A percentile compares a stretch with the other conserved stretches of the same genome.
Evolutionary conservation across 2,888 invertebrate genomes (phyloP).

Genomic region (Shargacucullia verbasci): DNA sequence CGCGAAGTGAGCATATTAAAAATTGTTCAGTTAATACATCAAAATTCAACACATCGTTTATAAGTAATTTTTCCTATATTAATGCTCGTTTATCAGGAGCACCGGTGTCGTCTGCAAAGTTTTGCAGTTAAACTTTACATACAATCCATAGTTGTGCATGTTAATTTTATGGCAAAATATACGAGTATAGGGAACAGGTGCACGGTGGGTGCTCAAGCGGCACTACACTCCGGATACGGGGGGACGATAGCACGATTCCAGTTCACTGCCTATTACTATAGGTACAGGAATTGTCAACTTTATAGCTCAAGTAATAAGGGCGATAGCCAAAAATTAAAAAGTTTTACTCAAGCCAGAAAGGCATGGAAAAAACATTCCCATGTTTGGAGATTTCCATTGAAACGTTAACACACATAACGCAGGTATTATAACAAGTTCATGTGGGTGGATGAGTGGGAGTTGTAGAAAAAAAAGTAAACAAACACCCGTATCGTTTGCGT

Average conservation of each 20-base stretch:
- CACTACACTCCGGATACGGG: constrained; percentile 69
- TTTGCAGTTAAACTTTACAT: constrained; percentile 37
- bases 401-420: constrained; percentile 72
- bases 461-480: constrained; percentile 76
- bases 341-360: constrained; percentile 27
- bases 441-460: constrained; percentile 71
- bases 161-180: constrained; percentile 57
- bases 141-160: constrained; percentile 36
- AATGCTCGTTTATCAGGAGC: constrained; percentile 8
- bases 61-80: constrained; percentile 16
- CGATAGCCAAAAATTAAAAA: constrained; percentile 13
- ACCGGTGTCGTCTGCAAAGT: constrained; percentile 49
- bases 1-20: no score
- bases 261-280: constrained; percentile 64
- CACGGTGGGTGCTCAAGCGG: constrained; percentile 74
- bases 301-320: constrained; percentile 25
- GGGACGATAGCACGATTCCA: constrained; percentile 73
- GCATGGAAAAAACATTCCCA: constrained; percentile 31
- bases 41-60: constrained; percentile 13
- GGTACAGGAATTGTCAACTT: constrained; percentile 46
- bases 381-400: constrained; percentile 61
- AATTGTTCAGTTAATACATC: no score
- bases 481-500: constrained; percentile 46
- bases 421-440: constrained; percentile 70
- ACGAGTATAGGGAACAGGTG: constrained; percentile 77